These are phyloP conservation scores for Drosophila watanabei DNA, from an alignment of 1,140 invertebrate species.

Conservation along the genomic window DNA sequence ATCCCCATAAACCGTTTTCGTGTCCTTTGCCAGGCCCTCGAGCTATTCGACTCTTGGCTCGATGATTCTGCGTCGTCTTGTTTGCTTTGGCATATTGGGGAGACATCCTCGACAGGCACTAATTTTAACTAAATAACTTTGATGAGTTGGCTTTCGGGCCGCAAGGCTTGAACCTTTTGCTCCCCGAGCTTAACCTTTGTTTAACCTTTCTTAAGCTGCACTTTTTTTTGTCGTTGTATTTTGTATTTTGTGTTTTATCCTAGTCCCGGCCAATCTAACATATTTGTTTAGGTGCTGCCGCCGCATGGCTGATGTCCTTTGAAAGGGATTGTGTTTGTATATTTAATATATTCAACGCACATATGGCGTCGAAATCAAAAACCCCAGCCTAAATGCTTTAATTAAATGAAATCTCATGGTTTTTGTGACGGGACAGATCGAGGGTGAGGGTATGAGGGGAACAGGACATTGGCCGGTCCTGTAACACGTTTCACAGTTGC, in stretches of 20 bases:
- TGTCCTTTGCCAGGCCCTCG: slow-evolving; percentile 60
- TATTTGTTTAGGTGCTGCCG: slow-evolving; percentile 68
- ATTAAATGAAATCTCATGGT: slow-evolving; percentile 84
- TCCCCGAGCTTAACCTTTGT: slow-evolving; percentile 56
- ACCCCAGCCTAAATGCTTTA: slow-evolving; percentile 71
- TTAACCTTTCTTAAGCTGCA: slow-evolving; percentile 63
- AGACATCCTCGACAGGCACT: slow-evolving; percentile 79
- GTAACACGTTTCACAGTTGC: slow-evolving; percentile 78
- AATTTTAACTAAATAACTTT: slow-evolving; percentile 83
- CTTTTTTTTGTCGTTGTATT: background rate
- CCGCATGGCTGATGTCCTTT: slow-evolving; percentile 49
- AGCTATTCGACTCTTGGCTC: slow-evolving; percentile 32
- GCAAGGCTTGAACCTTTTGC: slow-evolving; percentile 38
- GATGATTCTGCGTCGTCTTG: slow-evolving; percentile 55
- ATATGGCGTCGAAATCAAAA: slow-evolving; percentile 78
- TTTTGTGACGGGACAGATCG: slow-evolving; percentile 55
- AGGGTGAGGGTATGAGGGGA: background rate
- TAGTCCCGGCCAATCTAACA: slow-evolving; percentile 35
- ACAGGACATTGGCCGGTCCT: slow-evolving; percentile 47
- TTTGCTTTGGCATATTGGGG: slow-evolving; percentile 69
- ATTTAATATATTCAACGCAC: slow-evolving; percentile 83
- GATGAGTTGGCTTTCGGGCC: slow-evolving; percentile 67
- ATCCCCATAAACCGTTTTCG: slow-evolving; percentile 46
- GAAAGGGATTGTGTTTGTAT: slow-evolving; percentile 62
- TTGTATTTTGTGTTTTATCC: slow-evolving; percentile 20